Evolutionary conservation across 2,113 vertebrate species (phyloP), one percentile per base, ranked within the genome.

Genomic region (Daubentonia madagascariensis): DNA sequence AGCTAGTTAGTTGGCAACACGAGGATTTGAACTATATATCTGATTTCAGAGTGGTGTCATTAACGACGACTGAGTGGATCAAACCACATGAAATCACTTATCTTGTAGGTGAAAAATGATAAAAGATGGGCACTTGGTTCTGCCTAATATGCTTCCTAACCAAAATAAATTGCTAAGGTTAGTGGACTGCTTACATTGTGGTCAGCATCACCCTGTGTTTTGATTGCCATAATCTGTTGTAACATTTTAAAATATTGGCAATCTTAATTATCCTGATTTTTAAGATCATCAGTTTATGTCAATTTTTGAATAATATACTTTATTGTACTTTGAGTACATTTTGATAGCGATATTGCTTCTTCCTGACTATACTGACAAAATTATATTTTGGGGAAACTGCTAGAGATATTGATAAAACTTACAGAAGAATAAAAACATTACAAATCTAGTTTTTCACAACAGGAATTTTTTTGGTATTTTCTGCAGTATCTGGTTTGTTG

Each of bases 271-370:
- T 84, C 18, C 11, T n/a, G 40, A 61, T 67, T 68, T 89, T 78
- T 11, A 20, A 94, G 80, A 73, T 72, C 6, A 37, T 45, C n/a
- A 48, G 11, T 37, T 59, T 35, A 45, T 45, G 25, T 30, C 94
- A 43, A 70, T 70, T 76, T 76, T 91, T 80, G 43, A 94, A 45
- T 79, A 63, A 10, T 16, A 40, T 35, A 57, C 37, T 75, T 89
- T 86, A 68, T 14, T 37, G 54, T 86, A 94, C 40, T 92, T 92
- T 83, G 32, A 72, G 20, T 65, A 40, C 12, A 22, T 89, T 94
- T 91, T 96, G 37, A 43, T 91, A 37, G n/a, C 84, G 35, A 70
- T 14, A 37, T 43, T 97, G 48, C 37, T 90, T 98, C 57, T 68
- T 37, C 25, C 7, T 78, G 23, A 28, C 16, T 67, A 3, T 93